A percentile compares a stretch with the other conserved stretches of the same genome.
These are phyloP conservation scores for Xiphophorus couchianus DNA, from an alignment of 2,113 vertebrate species.

Conservation along the genomic window DNA sequence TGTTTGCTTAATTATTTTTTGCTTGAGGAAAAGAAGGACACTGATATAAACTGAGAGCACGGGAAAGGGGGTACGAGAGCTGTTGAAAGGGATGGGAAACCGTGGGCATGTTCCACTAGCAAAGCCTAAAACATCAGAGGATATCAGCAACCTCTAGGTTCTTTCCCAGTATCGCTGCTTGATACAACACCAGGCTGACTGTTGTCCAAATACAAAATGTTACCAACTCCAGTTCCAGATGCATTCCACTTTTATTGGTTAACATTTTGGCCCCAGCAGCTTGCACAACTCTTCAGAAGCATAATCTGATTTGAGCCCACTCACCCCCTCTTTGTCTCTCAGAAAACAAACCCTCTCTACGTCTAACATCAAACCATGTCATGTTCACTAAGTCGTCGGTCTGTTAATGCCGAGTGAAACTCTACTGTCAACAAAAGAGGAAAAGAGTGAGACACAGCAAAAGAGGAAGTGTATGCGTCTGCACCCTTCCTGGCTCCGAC, in stretches of 20 bases:
- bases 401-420: conserved; percentile 6
- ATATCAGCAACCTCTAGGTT: neutral
- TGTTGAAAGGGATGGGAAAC: neutral
- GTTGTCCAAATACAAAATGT: too few relatives aligned
- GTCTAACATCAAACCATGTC: neutral
- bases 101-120: neutral
- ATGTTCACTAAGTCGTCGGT: neutral
- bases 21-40: neutral
- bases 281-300: neutral
- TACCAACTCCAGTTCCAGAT: too few relatives aligned
- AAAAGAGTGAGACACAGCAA: conserved; percentile 14
- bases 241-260: too few relatives aligned
- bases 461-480: conserved; percentile 52
- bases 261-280: neutral
- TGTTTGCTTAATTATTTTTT: neutral
- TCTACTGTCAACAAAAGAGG: conserved; percentile 33
- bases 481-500: conserved; percentile 27
- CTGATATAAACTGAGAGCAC: neutral
- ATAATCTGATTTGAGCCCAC: neutral
- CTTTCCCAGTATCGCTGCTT: neutral
- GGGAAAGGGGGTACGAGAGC: neutral
- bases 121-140: neutral
- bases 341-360: conserved; percentile 5
- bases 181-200: neutral
- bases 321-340: neutral